Evolutionary conservation across 2,888 invertebrate species (phyloP).

Genomic region (Graphium colonna): DNA sequence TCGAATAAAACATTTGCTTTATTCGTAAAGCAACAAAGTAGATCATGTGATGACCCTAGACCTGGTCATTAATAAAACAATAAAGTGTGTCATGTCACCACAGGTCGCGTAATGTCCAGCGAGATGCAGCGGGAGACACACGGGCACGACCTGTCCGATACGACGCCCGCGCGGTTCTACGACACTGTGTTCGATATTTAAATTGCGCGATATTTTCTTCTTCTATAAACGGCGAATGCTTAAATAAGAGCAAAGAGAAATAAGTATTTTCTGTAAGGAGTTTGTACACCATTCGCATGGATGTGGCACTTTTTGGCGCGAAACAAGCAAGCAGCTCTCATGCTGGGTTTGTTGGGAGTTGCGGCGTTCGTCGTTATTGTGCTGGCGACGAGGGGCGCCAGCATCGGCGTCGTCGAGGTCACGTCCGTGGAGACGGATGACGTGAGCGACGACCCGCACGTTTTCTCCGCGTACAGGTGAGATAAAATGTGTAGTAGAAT

Average conservation of each 20-base stretch:
- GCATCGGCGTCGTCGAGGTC: conserved; percentile 35
- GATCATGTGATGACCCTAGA: conserved; percentile 54
- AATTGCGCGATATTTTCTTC: neutral
- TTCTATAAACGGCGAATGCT: too few species aligned
- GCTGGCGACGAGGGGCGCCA: conserved; percentile 52
- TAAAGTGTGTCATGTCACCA: conserved; percentile 61
- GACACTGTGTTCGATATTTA: conserved; percentile 13
- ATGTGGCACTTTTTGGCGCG: conserved; percentile 70
- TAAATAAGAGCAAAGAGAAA: neutral
- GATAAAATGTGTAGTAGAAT: conserved; percentile 25
- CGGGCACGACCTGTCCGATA: conserved; percentile 36
- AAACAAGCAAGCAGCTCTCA: conserved; percentile 67
- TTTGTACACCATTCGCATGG: conserved; percentile 34
- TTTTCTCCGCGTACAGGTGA: conserved; percentile 64
- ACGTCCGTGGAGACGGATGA: conserved; percentile 55
- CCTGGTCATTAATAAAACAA: conserved; percentile 64
- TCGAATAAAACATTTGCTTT: neutral
- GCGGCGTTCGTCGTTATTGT: conserved; percentile 59
- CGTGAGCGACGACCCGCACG: conserved; percentile 52
- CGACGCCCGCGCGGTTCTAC: conserved; percentile 10
- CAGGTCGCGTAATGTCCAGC: conserved; percentile 60
- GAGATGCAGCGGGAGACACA: conserved; percentile 47
- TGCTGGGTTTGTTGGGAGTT: conserved; percentile 57
- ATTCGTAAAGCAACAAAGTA: neutral
- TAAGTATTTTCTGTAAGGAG: neutral